Conservation (phyloP, 2,888 invertebrate genomes). For the Meiosimyza decipiens region DNA sequence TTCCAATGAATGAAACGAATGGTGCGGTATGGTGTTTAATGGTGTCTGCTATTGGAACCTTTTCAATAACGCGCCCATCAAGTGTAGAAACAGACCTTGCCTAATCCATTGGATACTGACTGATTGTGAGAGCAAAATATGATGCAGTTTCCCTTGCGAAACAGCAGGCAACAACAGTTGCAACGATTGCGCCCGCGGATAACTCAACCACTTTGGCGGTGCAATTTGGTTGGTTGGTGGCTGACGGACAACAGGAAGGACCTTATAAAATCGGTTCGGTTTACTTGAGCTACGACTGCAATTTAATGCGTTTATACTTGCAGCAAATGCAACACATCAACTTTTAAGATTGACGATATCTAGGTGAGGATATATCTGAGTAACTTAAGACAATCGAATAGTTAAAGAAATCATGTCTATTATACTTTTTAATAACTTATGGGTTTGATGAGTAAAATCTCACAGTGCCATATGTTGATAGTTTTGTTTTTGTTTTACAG, state of each 20-base stretch:
- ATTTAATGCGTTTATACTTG: constrained; percentile 7
- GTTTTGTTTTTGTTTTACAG: too few relatives aligned
- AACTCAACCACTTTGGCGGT: constrained; percentile 29
- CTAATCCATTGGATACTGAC: constrained; percentile 57
- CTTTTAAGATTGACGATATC: neutral
- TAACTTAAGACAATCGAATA: too few relatives aligned
- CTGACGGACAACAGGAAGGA: constrained; percentile 19
- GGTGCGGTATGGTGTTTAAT: neutral
- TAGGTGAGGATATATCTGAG: too few relatives aligned
- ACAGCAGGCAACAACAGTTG: neutral
- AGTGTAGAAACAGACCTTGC: constrained; percentile 55
- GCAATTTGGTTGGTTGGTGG: neutral
- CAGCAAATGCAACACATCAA: neutral
- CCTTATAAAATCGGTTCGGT: constrained; percentile 19
- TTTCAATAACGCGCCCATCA: constrained; percentile 60
- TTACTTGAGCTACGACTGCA: constrained; percentile 22
- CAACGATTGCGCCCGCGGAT: constrained; percentile 27
- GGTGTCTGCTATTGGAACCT: constrained; percentile 8
- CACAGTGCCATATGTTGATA: too few relatives aligned
- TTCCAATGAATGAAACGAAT: neutral
- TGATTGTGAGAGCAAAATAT: constrained; percentile 30
- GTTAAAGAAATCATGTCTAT: too few relatives aligned
- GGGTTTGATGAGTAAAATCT: too few relatives aligned
- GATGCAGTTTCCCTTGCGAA: constrained; percentile 18
- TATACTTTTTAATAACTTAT: too few relatives aligned